These are phyloP conservation scores for Nylanderia fulva DNA, from an alignment of 1,140 invertebrate species.

Conservation along the genomic window DNA sequence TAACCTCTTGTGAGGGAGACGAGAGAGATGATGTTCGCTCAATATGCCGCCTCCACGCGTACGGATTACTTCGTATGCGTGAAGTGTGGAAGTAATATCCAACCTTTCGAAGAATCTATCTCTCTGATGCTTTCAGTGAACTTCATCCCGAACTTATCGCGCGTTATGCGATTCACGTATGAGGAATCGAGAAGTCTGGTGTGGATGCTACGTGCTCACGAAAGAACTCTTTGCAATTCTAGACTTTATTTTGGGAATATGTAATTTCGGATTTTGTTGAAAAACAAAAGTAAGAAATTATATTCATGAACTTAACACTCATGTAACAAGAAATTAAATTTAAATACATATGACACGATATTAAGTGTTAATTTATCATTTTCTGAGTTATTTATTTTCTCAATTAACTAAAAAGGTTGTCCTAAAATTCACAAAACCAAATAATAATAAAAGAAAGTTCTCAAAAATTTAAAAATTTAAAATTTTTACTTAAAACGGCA, in stretches of 20 bases:
- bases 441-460: no score
- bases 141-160: slow-evolving; percentile 48
- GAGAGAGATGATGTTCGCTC: slow-evolving; percentile 51
- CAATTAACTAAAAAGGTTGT: no score
- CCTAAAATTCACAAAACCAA: no score
- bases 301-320: neutral
- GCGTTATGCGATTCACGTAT: slow-evolving; percentile 60
- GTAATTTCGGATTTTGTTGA: neutral
- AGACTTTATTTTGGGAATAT: slow-evolving; percentile 41
- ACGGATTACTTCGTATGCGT: slow-evolving; percentile 58
- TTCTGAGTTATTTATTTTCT: no score
- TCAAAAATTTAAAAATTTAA: no score
- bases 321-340: neutral
- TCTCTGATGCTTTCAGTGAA: slow-evolving; percentile 24
- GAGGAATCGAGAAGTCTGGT: slow-evolving; percentile 43
- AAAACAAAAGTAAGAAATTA: neutral
- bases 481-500: no score
- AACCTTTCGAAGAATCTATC: slow-evolving; percentile 46
- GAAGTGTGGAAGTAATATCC: slow-evolving; percentile 55
- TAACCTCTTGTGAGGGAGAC: neutral
- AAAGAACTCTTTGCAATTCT: slow-evolving; percentile 42
- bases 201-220: slow-evolving; percentile 52
- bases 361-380: neutral
- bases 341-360: neutral
- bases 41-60: slow-evolving; percentile 44